phyloP scores from a whole-genome alignment of 2,113 vertebrate genomes.

The Daubentonia madagascariensis region DNA sequence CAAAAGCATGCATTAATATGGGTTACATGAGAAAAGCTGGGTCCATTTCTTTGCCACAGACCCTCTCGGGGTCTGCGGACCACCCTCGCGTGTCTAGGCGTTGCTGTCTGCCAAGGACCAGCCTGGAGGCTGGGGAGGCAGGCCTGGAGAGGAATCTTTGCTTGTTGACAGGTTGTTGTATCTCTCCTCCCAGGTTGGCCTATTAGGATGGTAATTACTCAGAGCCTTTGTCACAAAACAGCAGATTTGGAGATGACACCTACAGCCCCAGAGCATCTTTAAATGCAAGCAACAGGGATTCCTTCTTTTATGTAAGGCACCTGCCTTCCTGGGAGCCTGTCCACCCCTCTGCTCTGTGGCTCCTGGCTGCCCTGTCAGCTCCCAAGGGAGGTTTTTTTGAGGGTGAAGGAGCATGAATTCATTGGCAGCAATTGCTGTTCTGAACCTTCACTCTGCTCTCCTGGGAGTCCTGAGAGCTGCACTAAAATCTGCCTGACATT shows the following conservation, averaged over 20 bases:
- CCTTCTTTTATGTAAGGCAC: not conserved
- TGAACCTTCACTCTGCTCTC: not conserved
- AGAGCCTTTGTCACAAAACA: not conserved
- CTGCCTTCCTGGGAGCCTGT: too few species aligned
- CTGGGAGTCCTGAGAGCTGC: not conserved
- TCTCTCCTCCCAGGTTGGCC: not conserved
- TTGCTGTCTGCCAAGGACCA: not conserved
- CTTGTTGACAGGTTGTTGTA: accelerated
- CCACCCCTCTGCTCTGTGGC: accelerated
- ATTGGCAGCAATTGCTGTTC: accelerated
- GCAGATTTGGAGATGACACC: not conserved
- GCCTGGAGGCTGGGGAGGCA: not conserved
- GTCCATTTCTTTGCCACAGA: not conserved
- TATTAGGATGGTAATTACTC: accelerated
- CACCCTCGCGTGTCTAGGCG: accelerated
- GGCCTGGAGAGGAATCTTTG: accelerated
- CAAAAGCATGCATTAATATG: accelerated
- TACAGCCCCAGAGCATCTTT: too few species aligned
- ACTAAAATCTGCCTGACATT: not conserved
- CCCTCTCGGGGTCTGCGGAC: not conserved
- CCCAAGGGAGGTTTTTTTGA: not conserved
- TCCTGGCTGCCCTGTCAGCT: not conserved
- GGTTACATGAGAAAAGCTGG: accelerated
- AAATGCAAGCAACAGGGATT: accelerated
- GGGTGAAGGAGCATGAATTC: not conserved